Base-by-base conservation (phyloP, 2,888 invertebrate genomes). In the Harpagoxenus sublaevis region DNA sequence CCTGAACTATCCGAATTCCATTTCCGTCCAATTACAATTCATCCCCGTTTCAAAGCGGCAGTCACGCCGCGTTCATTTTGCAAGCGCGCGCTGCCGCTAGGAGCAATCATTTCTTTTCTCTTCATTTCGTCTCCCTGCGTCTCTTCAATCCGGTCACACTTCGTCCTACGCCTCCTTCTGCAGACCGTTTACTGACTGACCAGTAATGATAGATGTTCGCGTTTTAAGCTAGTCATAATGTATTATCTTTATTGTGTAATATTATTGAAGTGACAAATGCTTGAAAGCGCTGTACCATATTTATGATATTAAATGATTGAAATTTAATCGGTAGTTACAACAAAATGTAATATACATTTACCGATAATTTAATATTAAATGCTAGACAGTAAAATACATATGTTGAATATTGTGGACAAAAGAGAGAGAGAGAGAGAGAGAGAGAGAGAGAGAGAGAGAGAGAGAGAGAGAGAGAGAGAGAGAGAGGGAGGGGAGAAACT, bases 21-120 rank as follows among this genome's bases (percentile, higher is more conserved):
- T 93, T 93, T 93, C 93, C 93, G 93, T 93, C 92, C 93, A 93
- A 93, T 93, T 93, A 93, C 93, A 92, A 93, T 93, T 93, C 92
- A 93, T 93, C 93, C 93, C 91, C 90, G 87, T 89, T 92, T 88
- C 91, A 89, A 92, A 91, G 90, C 92, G 89, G 87, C 87, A 90
- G 91, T 92, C 92, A 92, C 91, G 92, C 88, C 83, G 89, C 89
- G 90, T 89, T 92, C 90, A 90, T 91, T 90, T 88, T 88, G 85
- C 88, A 73, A 78, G 75, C 78, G 78, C 88, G 85, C 88, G 85
- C 68, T 82, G 79, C 71, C 74, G 66, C 77, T 86, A 83, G 88
- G 91, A 90, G 87, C 89, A 89, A 90, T 90, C 89, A 89, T 89
- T 90, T 88, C 89, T 89, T 88, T 90, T 87, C 88, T 84, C 84